These are phyloP conservation scores for Ectobius pallidus DNA, from an alignment of 2,888 invertebrate genomes.

Conservation along the genomic window DNA sequence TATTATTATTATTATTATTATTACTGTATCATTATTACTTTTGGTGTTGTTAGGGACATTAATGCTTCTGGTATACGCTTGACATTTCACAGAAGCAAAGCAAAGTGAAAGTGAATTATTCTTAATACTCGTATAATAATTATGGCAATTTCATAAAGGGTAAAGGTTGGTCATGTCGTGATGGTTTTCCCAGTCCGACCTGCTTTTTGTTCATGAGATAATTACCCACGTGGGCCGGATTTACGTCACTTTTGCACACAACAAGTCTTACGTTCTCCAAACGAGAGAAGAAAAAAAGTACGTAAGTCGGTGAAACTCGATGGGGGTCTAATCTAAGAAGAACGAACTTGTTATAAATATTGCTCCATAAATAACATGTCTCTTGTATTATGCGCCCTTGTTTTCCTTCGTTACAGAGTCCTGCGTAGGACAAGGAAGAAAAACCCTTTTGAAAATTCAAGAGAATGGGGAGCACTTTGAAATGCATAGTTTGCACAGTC, in stretches of 20 bases:
- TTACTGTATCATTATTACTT: background rate
- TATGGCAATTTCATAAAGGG: no score
- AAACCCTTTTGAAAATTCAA: background rate
- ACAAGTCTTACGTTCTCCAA: no score
- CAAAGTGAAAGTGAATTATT: no score
- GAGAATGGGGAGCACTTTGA: background rate
- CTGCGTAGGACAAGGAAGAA: background rate
- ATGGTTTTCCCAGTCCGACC: no score
- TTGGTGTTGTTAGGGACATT: background rate
- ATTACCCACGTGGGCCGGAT: no score
- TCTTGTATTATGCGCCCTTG: background rate
- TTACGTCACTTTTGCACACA: background rate
- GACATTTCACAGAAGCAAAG: no score
- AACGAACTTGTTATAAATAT: background rate
- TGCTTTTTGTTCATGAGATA: no score
- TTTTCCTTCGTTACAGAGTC: background rate
- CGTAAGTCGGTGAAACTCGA: background rate
- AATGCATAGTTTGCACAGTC: background rate
- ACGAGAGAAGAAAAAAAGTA: no score
- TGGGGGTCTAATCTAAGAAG: background rate
- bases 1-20: conserved; percentile 5
- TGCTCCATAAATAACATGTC: conserved; percentile 6
- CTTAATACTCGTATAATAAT: no score
- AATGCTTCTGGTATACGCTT: no score
- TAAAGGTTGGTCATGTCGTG: no score